Evolutionary conservation across 2,797 vertebrate genomes (phyloP), one percentile per base, ranked within the genome.

Genomic region (Clarias pachynema): DNA sequence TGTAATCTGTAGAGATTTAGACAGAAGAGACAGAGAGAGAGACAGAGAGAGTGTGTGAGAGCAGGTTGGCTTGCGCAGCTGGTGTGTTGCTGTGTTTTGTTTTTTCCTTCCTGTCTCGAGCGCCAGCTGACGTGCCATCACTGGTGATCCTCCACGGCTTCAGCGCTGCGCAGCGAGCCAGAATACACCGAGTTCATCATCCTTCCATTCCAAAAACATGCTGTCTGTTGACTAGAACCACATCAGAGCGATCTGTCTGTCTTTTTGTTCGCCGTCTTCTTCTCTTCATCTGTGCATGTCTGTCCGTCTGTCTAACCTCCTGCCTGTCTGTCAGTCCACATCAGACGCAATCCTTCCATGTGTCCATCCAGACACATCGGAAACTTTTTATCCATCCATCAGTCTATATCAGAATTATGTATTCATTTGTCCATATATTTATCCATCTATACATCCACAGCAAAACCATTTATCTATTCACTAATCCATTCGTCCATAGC

Each of bases 181-280:
- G 77, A 80, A 70, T 80, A 84, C 62, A 78, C 49, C 29, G 31
- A 29, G 24, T 79, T 69, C 34, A 79, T 85, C 59, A 74, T 85
- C 65, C 18, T 62, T 31, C 69, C 44, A 57, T 66, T 81, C 22
- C 69, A 57, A 57, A 49, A 85, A 85, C 60, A 81, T 66, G 79
- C 59, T 80, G 65, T 70, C 66, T 80, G 18, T 63, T 80, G 65
- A 72, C 77, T 80, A 72, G 56, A 62, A 31, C 57, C 6, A 8
- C 24, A 78, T 0, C 53, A 49, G 57, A 29, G n/a, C 31, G n/a
- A 5, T 70, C 80, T 82, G 40, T 86, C 68, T 75, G 57, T 63
- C 82, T 88, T 62, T 8, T n/a, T 10, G 60, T 62, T n/a, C 24
- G 26, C 26, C 14, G 65, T 68, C 37, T 6, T 40, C 37, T 40